Evolutionary conservation across 2,113 vertebrate genomes (phyloP), one percentile per base, ranked within the genome.

Genomic region (Gallinago paraguaiae): DNA sequence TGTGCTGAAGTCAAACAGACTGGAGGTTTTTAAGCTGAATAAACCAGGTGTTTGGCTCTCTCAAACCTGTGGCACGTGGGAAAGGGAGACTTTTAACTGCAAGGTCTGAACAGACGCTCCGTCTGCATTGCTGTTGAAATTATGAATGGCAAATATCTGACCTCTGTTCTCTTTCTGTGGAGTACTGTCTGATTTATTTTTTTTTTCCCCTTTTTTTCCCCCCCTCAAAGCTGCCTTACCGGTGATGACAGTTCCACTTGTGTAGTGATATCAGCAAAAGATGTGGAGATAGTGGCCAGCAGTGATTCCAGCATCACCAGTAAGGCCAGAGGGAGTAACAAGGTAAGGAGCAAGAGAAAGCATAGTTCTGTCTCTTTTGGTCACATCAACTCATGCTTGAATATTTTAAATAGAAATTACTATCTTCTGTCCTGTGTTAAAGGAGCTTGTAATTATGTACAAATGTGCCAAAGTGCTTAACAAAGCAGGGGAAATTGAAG

Each of bases 211-310:
- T 11, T 35, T 65, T 63, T 23, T 67, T 70, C 86, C 50, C 67
- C 46, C 20, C 16, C 65, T 16, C 72, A 46, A 91, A 99, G 99
- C 95, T 98, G 98, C 93, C 98, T 99, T 28, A 98, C 99, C 7
- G 99, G 99, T 80, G 99, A 99, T 19, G 99, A 99, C 95, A 98
- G 98, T 50, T 99, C 99, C 48, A 99, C 98, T 28, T 99, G 98
- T 43, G 94, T 99, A 69, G 97, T 99, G 91, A 99, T 99, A 94
- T 98, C 98, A 41, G 99, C 98, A 54, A 98, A 98, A 95, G 98
- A 98, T n/a, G 99, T 99, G 88, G 99, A 99, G 97, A 99, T 99
- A 67, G 98, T 99, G 70, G 99, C 99, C n/a, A 99, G 99, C 97
- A 98, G 98, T 97, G 99, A 99, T 95, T 99, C 99, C 16, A 99